Conservation (phyloP, 2,797 vertebrate genomes). For the Lagocephalus sceleratus region DNA sequence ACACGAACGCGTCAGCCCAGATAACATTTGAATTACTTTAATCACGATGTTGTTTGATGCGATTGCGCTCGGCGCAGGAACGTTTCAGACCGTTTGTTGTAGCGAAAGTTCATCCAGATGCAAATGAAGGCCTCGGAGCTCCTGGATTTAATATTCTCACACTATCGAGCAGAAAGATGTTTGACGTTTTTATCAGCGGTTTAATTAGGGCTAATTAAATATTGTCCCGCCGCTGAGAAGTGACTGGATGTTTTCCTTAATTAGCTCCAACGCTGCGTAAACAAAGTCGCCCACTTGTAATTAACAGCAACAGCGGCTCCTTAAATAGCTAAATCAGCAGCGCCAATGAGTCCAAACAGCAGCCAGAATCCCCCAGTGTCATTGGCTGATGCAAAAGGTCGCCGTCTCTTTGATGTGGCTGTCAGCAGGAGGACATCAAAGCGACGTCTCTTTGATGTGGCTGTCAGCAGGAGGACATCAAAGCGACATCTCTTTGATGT, state of each 20-base stretch:
- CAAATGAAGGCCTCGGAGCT: slow-evolving; percentile 32
- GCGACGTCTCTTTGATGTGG: neutral
- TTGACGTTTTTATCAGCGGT: slow-evolving; percentile 20
- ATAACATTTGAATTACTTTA: too few relatives aligned
- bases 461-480: slow-evolving; percentile 6
- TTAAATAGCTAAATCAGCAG: slow-evolving; percentile 30
- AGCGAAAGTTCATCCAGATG: slow-evolving; percentile 6
- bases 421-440: slow-evolving; percentile 2
- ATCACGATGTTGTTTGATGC: neutral
- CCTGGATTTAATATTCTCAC: slow-evolving; percentile 35
- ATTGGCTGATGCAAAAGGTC: slow-evolving; percentile 8
- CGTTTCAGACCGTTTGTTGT: slow-evolving; percentile 27
- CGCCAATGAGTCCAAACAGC: slow-evolving; percentile 32
- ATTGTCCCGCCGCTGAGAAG: slow-evolving; percentile 32
- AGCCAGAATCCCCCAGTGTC: slow-evolving; percentile 27
- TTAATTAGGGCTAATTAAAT: slow-evolving; percentile 50
- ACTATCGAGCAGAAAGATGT: slow-evolving; percentile 31
- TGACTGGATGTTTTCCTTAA: slow-evolving; percentile 42
- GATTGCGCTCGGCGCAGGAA: slow-evolving; percentile 13
- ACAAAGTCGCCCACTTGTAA: slow-evolving; percentile 42
- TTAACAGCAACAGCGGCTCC: slow-evolving; percentile 37
- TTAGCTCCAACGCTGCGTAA: slow-evolving; percentile 45
- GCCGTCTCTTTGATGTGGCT: slow-evolving; percentile 3
- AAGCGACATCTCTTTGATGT: neutral
- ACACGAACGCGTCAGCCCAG: neutral